phyloP scores from a whole-genome alignment of 2,113 vertebrate species.

The Psilopsiagon aymara region DNA sequence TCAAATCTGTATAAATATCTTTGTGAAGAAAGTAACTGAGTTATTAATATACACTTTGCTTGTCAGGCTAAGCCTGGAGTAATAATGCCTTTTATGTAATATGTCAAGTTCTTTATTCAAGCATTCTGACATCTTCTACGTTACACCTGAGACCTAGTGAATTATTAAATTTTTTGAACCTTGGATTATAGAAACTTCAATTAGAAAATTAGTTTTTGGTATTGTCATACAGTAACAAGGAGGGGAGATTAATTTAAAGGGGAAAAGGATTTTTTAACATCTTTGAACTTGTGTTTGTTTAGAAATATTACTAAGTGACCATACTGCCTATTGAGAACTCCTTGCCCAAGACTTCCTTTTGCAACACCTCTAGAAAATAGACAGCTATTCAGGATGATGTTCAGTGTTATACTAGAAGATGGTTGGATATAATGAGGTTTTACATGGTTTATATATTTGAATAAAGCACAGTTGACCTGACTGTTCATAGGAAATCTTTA shows the following conservation, averaged over 20 bases:
- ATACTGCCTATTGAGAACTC: background rate
- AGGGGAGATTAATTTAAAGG: background rate
- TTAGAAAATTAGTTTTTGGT: background rate
- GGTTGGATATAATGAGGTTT: background rate
- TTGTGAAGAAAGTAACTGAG: background rate
- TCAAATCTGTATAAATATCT: background rate
- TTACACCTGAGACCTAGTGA: background rate
- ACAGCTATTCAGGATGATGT: background rate
- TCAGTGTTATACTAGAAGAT: background rate
- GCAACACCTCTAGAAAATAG: background rate
- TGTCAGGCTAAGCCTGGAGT: background rate
- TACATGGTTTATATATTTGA: background rate
- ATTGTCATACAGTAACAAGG: background rate
- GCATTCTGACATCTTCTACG: background rate
- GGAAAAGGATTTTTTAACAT: background rate
- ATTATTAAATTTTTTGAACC: background rate
- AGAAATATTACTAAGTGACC: background rate
- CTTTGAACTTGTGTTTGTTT: background rate
- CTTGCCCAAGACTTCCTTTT: background rate
- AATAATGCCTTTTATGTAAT: background rate
- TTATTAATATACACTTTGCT: background rate
- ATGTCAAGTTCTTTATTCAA: background rate
- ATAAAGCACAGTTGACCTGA: background rate
- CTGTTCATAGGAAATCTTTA: background rate
- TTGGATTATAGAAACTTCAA: accelerated